These are phyloP conservation scores for Cygnus olor DNA, from an alignment of 2,797 vertebrate genomes.

Conservation along the genomic window DNA sequence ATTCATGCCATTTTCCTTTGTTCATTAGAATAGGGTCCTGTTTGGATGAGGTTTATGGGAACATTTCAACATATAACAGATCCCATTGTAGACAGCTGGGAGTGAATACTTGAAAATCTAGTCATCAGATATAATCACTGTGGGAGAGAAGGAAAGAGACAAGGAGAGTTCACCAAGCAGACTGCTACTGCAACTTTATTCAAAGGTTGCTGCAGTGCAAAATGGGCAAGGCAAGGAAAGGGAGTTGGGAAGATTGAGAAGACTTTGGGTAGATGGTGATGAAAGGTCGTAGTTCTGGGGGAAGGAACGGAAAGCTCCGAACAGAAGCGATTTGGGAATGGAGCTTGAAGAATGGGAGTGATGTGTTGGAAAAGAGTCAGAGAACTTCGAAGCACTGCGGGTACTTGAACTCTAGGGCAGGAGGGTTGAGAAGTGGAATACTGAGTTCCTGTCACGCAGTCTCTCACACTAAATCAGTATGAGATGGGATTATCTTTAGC, in stretches of 20 bases:
- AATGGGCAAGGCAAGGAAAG: background rate
- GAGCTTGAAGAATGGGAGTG: background rate
- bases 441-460: constrained; percentile 17
- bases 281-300: background rate
- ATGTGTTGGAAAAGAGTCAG: constrained; percentile 8
- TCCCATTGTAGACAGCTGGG: background rate
- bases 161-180: background rate
- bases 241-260: background rate
- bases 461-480: background rate
- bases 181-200: background rate
- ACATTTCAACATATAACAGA: background rate
- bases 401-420: constrained; percentile 55
- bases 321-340: background rate
- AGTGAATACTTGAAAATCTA: constrained; percentile 23
- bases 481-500: constrained; percentile 21
- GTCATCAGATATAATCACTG: background rate
- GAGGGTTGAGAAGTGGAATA: constrained; percentile 10
- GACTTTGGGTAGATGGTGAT: background rate
- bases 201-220: background rate
- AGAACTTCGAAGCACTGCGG: constrained; percentile 5
- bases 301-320: background rate
- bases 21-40: background rate
- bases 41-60: background rate
- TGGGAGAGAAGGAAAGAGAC: background rate
- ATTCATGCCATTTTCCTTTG: background rate